phyloP scores from a whole-genome alignment of 2,113 vertebrate genomes.

The Castor canadensis region DNA sequence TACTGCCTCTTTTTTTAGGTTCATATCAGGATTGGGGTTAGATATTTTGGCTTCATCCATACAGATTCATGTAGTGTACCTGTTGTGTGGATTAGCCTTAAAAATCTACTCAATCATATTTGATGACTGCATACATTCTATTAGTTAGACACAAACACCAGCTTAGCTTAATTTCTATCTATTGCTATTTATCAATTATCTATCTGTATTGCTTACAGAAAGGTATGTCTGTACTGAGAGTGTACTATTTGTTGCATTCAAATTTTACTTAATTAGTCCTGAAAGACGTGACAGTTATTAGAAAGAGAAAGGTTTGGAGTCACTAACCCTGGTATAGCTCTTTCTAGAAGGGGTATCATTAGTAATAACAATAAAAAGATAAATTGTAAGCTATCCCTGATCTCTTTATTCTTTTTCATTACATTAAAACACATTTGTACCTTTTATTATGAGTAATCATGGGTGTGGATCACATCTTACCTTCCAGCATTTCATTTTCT shows the following conservation, averaged over 20 bases:
- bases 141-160: not conserved
- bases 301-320: not conserved
- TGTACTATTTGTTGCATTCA: not conserved
- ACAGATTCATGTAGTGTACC: not conserved
- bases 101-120: not conserved
- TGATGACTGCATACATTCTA: not conserved
- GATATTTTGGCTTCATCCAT: not conserved
- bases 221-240: not conserved
- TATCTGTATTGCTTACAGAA: not conserved
- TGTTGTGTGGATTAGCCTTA: not conserved
- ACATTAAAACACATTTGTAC: not conserved
- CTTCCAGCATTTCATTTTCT: constrained; percentile 8
- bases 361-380: not conserved
- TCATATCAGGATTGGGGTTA: not conserved
- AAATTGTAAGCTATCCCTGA: not conserved
- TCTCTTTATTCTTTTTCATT: constrained; percentile 13
- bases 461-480: not conserved
- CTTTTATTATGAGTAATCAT: not conserved
- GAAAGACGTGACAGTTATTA: not conserved
- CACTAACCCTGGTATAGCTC: not conserved
- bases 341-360: constrained; percentile 6
- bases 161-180: not conserved
- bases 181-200: not conserved
- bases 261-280: not conserved
- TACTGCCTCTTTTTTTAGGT: not conserved